A percentile compares a stretch with the other conserved stretches of the same genome.
Evolutionary conservation across 2,888 invertebrate genomes (phyloP).

Genomic region (Rhogogaster chlorosoma): DNA sequence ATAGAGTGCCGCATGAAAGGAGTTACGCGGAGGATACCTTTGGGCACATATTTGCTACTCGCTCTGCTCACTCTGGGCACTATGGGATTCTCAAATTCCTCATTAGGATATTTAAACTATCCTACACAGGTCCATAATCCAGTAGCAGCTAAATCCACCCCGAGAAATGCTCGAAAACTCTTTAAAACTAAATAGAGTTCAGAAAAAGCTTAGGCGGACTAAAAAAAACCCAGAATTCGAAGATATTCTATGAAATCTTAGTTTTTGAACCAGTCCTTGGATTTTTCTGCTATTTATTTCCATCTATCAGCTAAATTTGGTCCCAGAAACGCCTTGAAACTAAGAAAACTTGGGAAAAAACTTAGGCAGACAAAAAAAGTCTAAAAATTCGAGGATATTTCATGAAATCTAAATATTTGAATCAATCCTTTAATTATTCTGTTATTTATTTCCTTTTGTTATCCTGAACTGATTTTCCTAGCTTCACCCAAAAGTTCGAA

Average conservation of each 20-base stretch:
- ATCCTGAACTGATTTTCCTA: too few species aligned
- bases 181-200: background rate
- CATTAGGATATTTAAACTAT: slow-evolving; percentile 96
- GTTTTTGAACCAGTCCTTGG: background rate
- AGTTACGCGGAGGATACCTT: slow-evolving; percentile 87
- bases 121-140: slow-evolving; percentile 86
- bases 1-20: slow-evolving; percentile 85
- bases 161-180: background rate
- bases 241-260: background rate
- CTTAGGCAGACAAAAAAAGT: background rate
- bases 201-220: too few species aligned
- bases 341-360: background rate
- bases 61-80: slow-evolving; percentile 95
- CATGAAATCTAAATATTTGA: too few species aligned
- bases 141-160: too few species aligned
- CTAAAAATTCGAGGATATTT: background rate
- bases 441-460: too few species aligned
- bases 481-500: background rate
- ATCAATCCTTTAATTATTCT: background rate
- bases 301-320: too few species aligned
- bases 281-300: background rate
- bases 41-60: slow-evolving; percentile 88
- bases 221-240: background rate
- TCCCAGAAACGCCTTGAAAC: background rate
- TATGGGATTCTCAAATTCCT: slow-evolving; percentile 97